phyloP scores from a whole-genome alignment of 2,888 invertebrate genomes.

The Trissolcus japonicus region DNA sequence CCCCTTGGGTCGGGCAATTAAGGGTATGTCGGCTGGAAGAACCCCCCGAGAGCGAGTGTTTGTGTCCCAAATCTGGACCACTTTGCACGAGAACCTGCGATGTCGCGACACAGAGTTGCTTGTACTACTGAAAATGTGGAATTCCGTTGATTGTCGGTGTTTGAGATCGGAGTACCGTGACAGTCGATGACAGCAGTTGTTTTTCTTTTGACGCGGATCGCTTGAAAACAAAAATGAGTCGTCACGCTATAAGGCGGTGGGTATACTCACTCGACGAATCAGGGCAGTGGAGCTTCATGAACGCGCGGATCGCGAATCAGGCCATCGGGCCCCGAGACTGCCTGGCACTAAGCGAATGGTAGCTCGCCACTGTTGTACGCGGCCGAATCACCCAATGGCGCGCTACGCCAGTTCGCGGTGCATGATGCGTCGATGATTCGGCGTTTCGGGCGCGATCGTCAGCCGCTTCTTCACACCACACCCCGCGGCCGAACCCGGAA shows the following conservation, averaged over 20 bases:
- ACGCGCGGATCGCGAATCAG: slow-evolving; percentile 67
- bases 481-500: slow-evolving; percentile 43
- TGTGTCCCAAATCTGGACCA: no score
- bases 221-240: background rate
- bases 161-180: background rate
- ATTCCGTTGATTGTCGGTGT: background rate
- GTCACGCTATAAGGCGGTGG: background rate
- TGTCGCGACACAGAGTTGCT: no score
- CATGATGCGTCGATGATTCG: slow-evolving; percentile 50
- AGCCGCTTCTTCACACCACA: slow-evolving; percentile 54
- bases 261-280: slow-evolving; percentile 73
- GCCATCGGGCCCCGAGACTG: slow-evolving; percentile 63
- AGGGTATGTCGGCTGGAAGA: background rate
- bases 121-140: background rate
- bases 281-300: slow-evolving; percentile 74
- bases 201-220: background rate
- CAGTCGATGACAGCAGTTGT: background rate
- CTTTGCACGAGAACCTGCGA: no score
- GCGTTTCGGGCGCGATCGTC: slow-evolving; percentile 41
- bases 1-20: background rate
- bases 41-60: background rate
- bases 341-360: slow-evolving; percentile 63
- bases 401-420: slow-evolving; percentile 62
- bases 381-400: slow-evolving; percentile 61
- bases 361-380: slow-evolving; percentile 60